Conservation (phyloP, 35 echinoderm and acorn worm genomes). For the Eucidaris tribuloides region DNA sequence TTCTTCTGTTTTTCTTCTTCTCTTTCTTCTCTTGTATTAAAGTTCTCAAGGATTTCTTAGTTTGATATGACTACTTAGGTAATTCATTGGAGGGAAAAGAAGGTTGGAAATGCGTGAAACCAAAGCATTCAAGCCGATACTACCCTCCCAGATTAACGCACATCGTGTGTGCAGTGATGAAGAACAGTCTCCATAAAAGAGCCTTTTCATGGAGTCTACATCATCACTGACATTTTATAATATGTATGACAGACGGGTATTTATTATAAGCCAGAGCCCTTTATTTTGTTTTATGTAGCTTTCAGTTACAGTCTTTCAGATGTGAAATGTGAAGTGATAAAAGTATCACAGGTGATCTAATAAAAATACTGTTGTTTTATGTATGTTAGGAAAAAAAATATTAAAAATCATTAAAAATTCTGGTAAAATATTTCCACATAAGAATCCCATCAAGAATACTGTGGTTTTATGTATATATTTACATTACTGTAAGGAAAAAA, state of each 20-base stretch:
- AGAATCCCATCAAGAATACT: too few relatives aligned
- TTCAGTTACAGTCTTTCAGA: background rate
- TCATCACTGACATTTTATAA: constrained; percentile 17
- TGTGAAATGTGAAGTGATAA: background rate
- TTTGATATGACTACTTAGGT: too few relatives aligned
- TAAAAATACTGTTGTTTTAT: background rate
- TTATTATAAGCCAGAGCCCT: too few relatives aligned
- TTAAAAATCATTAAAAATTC: background rate
- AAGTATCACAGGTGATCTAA: background rate
- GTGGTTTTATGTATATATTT: too few relatives aligned
- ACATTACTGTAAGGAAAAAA: too few relatives aligned
- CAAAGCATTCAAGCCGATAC: constrained; percentile 23
- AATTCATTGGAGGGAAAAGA: constrained; percentile 50
- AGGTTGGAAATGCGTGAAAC: constrained; percentile 31
- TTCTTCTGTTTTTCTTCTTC: too few relatives aligned
- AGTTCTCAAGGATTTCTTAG: too few relatives aligned
- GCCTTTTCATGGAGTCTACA: constrained; percentile 23
- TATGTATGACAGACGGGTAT: background rate
- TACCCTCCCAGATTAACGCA: constrained; percentile 33
- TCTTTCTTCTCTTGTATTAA: too few relatives aligned
- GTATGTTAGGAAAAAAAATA: background rate
- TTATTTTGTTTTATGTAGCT: background rate
- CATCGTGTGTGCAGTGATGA: background rate
- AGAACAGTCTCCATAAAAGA: constrained; percentile 38
- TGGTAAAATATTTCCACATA: too few relatives aligned